A percentile compares a stretch with the other conserved stretches of the same genome.
phyloP scores from a whole-genome alignment of 2,888 invertebrate genomes.

The Thecocarcelia acutangulata region DNA sequence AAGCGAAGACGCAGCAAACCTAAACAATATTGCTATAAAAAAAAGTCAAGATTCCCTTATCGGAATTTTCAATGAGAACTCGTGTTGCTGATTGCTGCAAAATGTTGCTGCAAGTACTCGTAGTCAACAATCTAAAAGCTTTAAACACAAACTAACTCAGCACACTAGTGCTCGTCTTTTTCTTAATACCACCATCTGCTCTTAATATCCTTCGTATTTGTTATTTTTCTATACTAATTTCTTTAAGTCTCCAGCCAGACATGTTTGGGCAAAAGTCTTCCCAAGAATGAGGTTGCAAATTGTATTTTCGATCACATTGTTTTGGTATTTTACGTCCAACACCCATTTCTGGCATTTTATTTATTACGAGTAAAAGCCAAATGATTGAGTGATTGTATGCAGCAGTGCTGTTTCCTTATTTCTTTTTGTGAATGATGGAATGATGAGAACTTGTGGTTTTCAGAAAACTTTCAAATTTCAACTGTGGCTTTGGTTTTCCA shows the following conservation, averaged over 20 bases:
- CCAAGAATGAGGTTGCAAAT: neutral
- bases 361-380: constrained; percentile 23
- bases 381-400: constrained; percentile 27
- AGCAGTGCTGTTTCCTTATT: neutral
- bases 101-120: constrained; percentile 10
- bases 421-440: constrained; percentile 27
- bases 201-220: constrained; percentile 21
- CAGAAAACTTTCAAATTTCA: constrained; percentile 50
- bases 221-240: neutral
- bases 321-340: constrained; percentile 3
- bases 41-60: constrained; percentile 42
- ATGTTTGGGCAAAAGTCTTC: neutral
- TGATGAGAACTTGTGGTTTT: constrained; percentile 53
- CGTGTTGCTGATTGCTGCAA: constrained; percentile 31
- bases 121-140: constrained; percentile 16
- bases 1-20: constrained; percentile 23
- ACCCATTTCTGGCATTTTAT: constrained; percentile 19
- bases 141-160: too few species aligned
- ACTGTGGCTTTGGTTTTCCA: constrained; percentile 35
- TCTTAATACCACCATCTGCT: neutral
- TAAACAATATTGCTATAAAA: constrained; percentile 12
- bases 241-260: neutral
- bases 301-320: constrained; percentile 34
- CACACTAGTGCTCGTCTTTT: neutral
- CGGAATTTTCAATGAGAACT: constrained; percentile 32